Evolutionary conservation across 37 sponge, comb jelly and placozoan genomes (phyloP), one percentile per base, ranked within the genome.

Genomic region (Bolinopsis microptera): DNA sequence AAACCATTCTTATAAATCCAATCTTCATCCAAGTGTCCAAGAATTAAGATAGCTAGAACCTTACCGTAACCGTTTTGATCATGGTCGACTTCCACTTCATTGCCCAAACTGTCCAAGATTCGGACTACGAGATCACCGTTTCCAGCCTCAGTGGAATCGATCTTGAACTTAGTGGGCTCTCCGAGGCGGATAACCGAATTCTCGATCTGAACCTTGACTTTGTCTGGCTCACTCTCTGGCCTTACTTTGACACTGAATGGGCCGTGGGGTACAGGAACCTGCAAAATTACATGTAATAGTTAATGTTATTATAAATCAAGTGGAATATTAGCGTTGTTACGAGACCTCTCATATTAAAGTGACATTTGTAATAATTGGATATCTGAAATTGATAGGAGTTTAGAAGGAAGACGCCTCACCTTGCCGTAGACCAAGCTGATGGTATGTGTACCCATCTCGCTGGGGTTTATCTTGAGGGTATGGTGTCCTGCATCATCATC

Each of bases 61-160:
- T 23, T 40, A 86, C 90, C 90, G 8, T 33, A 21, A 41, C 24
- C 90, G 28, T 38, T 40, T 18, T 40, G 61, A 27, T 86, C 90
- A 38, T 86, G 61, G 48, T 33, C 48, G 18, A 86, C 34, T 5
- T 86, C 90, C 41, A 86, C 36, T 48, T 86, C 90, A 9, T 34
- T 38, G 32, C 90, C 90, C 13, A 41, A 48, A 27, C 36, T 22
- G 26, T 86, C 94, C 9, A 41, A 28, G 13, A 94, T 92, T 32
- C 82, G 94, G 68, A 94, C 38, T 26, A 26, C 36, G 35, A 94
- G 35, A 26, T 94, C 94, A 23, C 94, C 94, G 32, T 77, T n/a
- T 24, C 94, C 94, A 8, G 94, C 98, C 36, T 96, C 93, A 24
- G 75, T 68, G 35, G 93, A 30, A 38, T 94, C 94, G 31, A 94